Base-by-base conservation (phyloP, 92 coral and sea anemone genomes). In the Montipora capitata region DNA sequence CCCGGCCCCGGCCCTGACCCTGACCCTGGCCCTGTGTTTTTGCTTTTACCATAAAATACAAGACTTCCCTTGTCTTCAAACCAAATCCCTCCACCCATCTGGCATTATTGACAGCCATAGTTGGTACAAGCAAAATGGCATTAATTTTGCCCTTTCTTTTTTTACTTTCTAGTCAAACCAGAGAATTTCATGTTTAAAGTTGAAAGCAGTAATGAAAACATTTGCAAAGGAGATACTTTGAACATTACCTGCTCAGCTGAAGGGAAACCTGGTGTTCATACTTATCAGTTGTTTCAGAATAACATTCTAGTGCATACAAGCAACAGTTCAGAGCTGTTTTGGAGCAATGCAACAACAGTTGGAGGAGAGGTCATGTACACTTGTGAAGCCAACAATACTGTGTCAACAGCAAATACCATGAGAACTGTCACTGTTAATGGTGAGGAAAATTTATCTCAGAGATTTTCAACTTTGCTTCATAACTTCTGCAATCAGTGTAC, bases 331-430 rank as follows among this genome's bases (percentile, higher is more conserved):
- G 79, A 83, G 12, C 65, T 45, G 1, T 45, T 64, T 38, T 52
- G 74, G 72, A 59, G 43, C 40, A 35, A 61, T 51, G 18, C 13
- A 39, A 12, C 52, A 18, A 76, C 62, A 13, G 17, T 13, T 38
- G 52, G 15, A 15, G 94, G 94, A 6, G 45, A 1, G 18, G 2
- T 40, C 74, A 12, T 68, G 15, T 91, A 85, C 45, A 91, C 40
- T 20, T 91, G 94, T 39, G 86, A 8, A 72, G 87, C 94, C 12
- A 80, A 74, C 44, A 91, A 86, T 74, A 45, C 63, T 20, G 77
- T 56, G 12, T 91, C 90, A 48, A 72, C 54, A 38, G 68, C 9
- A 7, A 80, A 74, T 77, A 70, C 74, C 2, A 85, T 83, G 10
- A 74, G 43, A 35, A 51, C 39, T 6, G 77, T 86, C 16, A 9